These are phyloP conservation scores for Camptogramma bilineatum DNA, from an alignment of 2,888 invertebrate genomes.

Conservation along the genomic window DNA sequence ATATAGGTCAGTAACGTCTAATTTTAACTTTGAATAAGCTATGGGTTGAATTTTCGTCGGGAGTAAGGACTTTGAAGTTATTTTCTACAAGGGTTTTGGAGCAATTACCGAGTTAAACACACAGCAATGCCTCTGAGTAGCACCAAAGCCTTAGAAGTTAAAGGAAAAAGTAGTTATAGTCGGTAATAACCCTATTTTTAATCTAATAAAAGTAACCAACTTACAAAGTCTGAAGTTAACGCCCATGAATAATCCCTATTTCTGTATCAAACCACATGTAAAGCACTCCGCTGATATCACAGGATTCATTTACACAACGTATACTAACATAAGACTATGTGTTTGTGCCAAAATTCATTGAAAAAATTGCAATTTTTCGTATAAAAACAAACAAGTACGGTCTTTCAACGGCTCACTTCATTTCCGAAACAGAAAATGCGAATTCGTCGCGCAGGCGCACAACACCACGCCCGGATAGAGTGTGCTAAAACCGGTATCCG, in stretches of 20 bases:
- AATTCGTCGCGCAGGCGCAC: conserved; percentile 76
- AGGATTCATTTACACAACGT: conserved; percentile 46
- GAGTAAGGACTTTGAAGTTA: conserved; percentile 22
- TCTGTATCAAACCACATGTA: conserved; percentile 50
- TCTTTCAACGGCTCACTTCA: conserved; percentile 71
- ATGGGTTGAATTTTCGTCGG: background rate
- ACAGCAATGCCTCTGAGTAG: background rate
- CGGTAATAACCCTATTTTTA: conserved; percentile 58
- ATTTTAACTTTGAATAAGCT: conserved; percentile 38
- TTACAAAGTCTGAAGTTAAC: conserved; percentile 78
- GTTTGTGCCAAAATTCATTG: conserved; percentile 50
- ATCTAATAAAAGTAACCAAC: conserved; percentile 73
- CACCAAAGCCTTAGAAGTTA: background rate
- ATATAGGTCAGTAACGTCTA: conserved; percentile 41
- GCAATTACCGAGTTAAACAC: background rate
- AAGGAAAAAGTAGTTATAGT: conserved; percentile 11
- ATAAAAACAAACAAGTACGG: conserved; percentile 68
- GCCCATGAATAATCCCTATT: conserved; percentile 76
- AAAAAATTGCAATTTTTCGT: conserved; percentile 51
- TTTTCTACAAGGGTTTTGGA: conserved; percentile 14
- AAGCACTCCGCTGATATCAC: conserved; percentile 53
- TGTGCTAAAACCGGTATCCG: conserved; percentile 50
- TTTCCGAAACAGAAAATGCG: conserved; percentile 54
- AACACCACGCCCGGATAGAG: conserved; percentile 80
- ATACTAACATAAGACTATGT: conserved; percentile 35